These are phyloP conservation scores for Andrena dorsata DNA, from an alignment of 2,888 invertebrate species.

Conservation along the genomic window DNA sequence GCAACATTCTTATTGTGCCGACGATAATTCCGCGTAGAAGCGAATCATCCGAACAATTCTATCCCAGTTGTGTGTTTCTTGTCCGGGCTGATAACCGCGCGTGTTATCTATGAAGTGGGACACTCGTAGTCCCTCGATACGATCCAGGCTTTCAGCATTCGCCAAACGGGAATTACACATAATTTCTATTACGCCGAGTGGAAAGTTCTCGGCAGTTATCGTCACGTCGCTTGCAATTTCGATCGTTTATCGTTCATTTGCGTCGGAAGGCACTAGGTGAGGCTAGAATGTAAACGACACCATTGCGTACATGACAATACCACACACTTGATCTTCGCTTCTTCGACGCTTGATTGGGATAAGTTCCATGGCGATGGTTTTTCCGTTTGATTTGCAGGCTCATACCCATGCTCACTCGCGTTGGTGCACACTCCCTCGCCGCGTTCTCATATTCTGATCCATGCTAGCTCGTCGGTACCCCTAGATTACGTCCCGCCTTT, in stretches of 20 bases:
- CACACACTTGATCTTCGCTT: conserved; percentile 54
- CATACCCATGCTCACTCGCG: conserved; percentile 47
- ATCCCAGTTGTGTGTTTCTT: conserved; percentile 1
- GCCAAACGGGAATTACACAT: background rate
- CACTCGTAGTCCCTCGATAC: conserved; percentile 31
- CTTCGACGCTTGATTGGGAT: conserved; percentile 62
- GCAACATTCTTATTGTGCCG: too few relatives aligned
- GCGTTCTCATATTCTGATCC: conserved; percentile 40
- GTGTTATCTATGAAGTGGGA: conserved; percentile 27
- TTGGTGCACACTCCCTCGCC: conserved; percentile 57
- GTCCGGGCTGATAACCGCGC: conserved; percentile 16
- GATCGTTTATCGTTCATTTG: conserved; percentile 15
- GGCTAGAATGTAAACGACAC: conserved; percentile 11
- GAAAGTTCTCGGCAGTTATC: background rate
- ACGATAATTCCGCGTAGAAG: background rate
- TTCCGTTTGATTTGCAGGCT: conserved; percentile 62
- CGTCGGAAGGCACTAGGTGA: conserved; percentile 14
- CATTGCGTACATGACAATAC: conserved; percentile 24
- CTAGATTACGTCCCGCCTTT: conserved; percentile 20
- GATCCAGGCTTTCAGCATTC: conserved; percentile 5
- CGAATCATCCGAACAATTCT: background rate
- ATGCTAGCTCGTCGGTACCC: conserved; percentile 45
- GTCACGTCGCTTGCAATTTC: background rate
- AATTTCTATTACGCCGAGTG: background rate
- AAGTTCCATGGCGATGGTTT: conserved; percentile 65